These are phyloP conservation scores for Laterallus jamaicensis DNA, from an alignment of 2,113 vertebrate species.

Conservation along the genomic window DNA sequence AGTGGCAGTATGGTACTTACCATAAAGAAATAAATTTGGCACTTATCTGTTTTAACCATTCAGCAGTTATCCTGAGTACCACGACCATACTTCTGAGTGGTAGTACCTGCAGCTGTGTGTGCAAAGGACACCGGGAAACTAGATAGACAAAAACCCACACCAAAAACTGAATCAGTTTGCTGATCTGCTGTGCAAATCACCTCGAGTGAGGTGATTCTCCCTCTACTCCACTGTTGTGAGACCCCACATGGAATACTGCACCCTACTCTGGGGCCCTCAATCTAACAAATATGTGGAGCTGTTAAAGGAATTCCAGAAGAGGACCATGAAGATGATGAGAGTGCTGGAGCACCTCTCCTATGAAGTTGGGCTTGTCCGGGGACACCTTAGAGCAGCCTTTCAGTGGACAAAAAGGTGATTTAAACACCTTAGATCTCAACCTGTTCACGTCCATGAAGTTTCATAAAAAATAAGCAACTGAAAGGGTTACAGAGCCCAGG, in stretches of 20 bases:
- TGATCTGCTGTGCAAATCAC: not conserved
- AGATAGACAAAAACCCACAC: not conserved
- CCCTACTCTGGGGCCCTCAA: too few species aligned
- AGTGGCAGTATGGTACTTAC: not conserved
- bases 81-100: not conserved
- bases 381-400: too few species aligned
- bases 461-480: not conserved
- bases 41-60: not conserved
- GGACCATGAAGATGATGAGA: too few species aligned
- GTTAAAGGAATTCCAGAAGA: too few species aligned
- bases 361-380: too few species aligned
- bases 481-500: not conserved
- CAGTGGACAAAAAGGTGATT: not conserved
- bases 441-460: not conserved
- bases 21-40: not conserved
- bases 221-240: too few species aligned
- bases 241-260: too few species aligned
- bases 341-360: too few species aligned
- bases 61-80: not conserved
- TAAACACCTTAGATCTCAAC: not conserved
- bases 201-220: too few species aligned
- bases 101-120: not conserved
- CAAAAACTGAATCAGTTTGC: not conserved
- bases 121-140: not conserved
- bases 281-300: too few species aligned